A percentile compares a stretch with the other conserved stretches of the same genome.
These are phyloP conservation scores for Syngnathus scovelli DNA, from an alignment of 2,113 vertebrate genomes.

Conservation along the genomic window DNA sequence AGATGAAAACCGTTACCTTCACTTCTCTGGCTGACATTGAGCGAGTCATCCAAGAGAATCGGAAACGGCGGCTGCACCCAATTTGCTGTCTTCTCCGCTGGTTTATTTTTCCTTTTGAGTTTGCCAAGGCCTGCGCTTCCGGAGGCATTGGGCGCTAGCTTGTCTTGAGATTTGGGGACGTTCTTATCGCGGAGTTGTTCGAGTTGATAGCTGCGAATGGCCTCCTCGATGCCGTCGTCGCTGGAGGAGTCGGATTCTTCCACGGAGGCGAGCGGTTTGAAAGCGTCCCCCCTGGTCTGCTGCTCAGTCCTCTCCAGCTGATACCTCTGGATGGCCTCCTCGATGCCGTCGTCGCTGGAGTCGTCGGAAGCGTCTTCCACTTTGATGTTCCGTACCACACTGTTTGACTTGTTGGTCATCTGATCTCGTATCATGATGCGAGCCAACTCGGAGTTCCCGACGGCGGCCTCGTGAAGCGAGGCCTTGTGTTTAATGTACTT, in stretches of 20 bases:
- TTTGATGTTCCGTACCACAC: conserved; percentile 34
- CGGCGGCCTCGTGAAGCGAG: conserved; percentile 43
- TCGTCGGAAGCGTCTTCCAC: conserved; percentile 56
- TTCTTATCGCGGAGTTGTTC: conserved; percentile 74
- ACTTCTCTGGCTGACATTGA: conserved; percentile 22
- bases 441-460: conserved; percentile 36
- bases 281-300: conserved; percentile 36
- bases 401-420: conserved; percentile 17
- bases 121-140: conserved; percentile 38
- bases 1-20: conserved; percentile 49
- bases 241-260: conserved; percentile 81
- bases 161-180: conserved; percentile 11
- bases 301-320: conserved; percentile 79
- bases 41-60: conserved; percentile 10
- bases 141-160: conserved; percentile 20
- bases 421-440: conserved; percentile 20
- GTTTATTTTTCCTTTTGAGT: conserved; percentile 66
- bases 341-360: conserved; percentile 85
- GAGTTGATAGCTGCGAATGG: conserved; percentile 86
- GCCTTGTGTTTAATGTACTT: conserved; percentile 62
- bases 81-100: conserved; percentile 48
- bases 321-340: conserved; percentile 89
- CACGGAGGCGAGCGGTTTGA: conserved; percentile 7
- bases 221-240: conserved; percentile 89
- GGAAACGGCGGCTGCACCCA: background rate